Conservation (phyloP, 1,140 invertebrate species). For the Mercenaria mercenaria region DNA sequence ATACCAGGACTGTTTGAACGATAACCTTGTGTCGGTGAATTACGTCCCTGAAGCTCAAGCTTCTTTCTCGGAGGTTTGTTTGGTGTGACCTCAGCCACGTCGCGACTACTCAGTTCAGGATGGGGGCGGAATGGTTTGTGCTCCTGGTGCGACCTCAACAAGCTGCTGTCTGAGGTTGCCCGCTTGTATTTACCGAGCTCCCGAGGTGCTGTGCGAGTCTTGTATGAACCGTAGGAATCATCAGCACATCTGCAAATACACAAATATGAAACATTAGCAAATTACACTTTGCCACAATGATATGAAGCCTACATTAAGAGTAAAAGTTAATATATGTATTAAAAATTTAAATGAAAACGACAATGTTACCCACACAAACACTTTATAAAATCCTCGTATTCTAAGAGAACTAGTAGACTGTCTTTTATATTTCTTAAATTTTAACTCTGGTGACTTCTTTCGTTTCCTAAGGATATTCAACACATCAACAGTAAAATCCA, state of each 20-base stretch:
- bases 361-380: constrained; percentile 16
- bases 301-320: no score
- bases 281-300: no score
- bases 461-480: background rate
- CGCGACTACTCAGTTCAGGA: constrained; percentile 46
- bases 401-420: background rate
- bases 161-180: constrained; percentile 73
- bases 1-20: constrained; percentile 28
- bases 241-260: constrained; percentile 79
- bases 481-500: constrained; percentile 20
- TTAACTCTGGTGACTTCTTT: background rate
- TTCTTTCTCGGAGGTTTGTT: constrained; percentile 71
- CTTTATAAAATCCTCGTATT: background rate
- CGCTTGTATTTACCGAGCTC: constrained; percentile 79
- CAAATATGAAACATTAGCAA: background rate
- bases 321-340: no score
- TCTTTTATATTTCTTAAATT: background rate
- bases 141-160: constrained; percentile 62
- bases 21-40: constrained; percentile 41
- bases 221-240: constrained; percentile 80
- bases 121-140: constrained; percentile 60
- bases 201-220: constrained; percentile 69
- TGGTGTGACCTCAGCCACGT: constrained; percentile 48
- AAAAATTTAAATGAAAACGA: no score
- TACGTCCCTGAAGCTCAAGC: constrained; percentile 64